These are phyloP conservation scores for Pelusios castaneus DNA, from an alignment of 2,113 vertebrate genomes.

Conservation along the genomic window DNA sequence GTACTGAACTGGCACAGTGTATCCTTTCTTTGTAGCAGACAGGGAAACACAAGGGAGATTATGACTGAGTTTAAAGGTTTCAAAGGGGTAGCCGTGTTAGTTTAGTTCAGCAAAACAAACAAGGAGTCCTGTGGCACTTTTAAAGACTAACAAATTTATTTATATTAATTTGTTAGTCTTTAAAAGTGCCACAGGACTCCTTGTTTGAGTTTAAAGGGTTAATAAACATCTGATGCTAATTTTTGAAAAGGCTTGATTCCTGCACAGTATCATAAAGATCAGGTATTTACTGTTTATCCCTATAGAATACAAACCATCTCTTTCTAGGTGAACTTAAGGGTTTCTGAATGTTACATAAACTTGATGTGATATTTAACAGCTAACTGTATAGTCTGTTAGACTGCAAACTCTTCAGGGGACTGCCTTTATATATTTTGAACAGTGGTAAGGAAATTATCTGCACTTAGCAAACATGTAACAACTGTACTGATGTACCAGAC, in stretches of 20 bases:
- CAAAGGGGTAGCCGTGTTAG: too few relatives aligned
- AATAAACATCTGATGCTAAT: neutral
- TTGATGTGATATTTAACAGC: neutral
- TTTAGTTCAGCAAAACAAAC: too few relatives aligned
- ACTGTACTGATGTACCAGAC: neutral
- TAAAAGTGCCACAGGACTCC: too few relatives aligned
- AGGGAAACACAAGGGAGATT: neutral
- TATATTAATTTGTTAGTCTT: too few relatives aligned
- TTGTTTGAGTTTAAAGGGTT: neutral
- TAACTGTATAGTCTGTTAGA: neutral
- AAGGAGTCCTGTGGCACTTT: too few relatives aligned
- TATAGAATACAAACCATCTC: neutral
- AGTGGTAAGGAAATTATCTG: neutral
- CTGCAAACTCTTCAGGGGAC: neutral
- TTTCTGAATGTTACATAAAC: constrained; percentile 18
- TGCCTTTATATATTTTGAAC: neutral
- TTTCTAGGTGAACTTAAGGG: constrained; percentile 27
- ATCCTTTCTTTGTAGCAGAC: neutral
- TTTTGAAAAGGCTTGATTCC: constrained; percentile 51
- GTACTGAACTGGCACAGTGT: neutral
- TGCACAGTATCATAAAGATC: constrained; percentile 12
- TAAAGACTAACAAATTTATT: too few relatives aligned
- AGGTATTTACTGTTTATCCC: constrained; percentile 30
- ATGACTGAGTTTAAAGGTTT: neutral
- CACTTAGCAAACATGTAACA: neutral